These are phyloP conservation scores for Leptinotarsa rubiginosa DNA, from an alignment of 2,888 invertebrate genomes.

Conservation along the genomic window DNA sequence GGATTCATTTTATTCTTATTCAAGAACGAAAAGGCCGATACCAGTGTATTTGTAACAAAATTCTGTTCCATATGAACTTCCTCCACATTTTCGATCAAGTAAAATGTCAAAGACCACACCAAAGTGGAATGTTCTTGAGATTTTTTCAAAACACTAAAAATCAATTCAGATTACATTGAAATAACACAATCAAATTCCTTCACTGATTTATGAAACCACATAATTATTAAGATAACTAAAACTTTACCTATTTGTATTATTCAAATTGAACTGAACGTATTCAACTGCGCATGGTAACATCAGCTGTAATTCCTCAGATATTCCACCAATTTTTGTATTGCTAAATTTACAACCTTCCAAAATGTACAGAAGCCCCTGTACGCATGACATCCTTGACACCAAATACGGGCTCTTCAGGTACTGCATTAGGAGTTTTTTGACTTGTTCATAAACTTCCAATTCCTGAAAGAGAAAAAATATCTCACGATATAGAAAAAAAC, in stretches of 20 bases:
- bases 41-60: constrained; percentile 71
- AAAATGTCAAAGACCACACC: constrained; percentile 82
- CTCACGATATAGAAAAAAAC: not conserved
- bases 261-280: constrained; percentile 69
- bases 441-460: constrained; percentile 71
- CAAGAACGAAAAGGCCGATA: constrained; percentile 64
- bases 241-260: constrained; percentile 62
- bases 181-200: too few relatives aligned
- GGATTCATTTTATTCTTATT: constrained; percentile 21
- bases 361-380: constrained; percentile 77
- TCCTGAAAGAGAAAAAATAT: constrained; percentile 64
- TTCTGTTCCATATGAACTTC: constrained; percentile 73
- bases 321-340: constrained; percentile 65
- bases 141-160: constrained; percentile 58
- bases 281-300: constrained; percentile 69
- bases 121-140: constrained; percentile 75
- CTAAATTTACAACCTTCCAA: constrained; percentile 71
- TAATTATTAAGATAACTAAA: not conserved
- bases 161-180: constrained; percentile 14
- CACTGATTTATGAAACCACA: not conserved
- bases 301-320: constrained; percentile 68
- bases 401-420: constrained; percentile 74
- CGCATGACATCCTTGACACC: constrained; percentile 72
- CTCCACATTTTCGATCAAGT: constrained; percentile 79
- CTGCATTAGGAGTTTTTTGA: constrained; percentile 72